Evolutionary conservation across 2,113 vertebrate species (phyloP), one percentile per base, ranked within the genome.

Genomic region (Spea bombifrons): DNA sequence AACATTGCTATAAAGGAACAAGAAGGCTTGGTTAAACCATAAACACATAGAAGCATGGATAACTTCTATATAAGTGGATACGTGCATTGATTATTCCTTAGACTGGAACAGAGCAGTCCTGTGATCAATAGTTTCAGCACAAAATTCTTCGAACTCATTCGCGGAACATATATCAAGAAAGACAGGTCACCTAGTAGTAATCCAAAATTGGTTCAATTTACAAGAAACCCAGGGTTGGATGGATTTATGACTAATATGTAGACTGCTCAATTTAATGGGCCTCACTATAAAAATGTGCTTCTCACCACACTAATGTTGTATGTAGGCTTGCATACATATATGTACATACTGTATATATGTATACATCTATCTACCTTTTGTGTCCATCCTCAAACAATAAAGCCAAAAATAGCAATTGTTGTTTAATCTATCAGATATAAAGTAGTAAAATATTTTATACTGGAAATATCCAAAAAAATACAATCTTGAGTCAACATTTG

Each of bases 101-200:
- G 7, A n/a, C 16, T 64, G 3, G 13, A 48, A 59, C 15, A 57
- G 52, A 17, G n/a, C 8, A 47, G 16, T 55, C 7, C n/a, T 57
- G 13, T 57, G 66, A 69, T 13, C 16, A 63, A 75, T 75, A 48
- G 48, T 7, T 55, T 52, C 13, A 55, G 15, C 74, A 66, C 6
- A 8, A 30, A 66, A 30, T 44, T 53, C 13, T 66, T 66, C 49
- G 5, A 6, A 50, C 43, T 55, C 15, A 68, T 68, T 43, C 64
- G 15, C 30, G 13, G 16, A 66, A 5, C 43, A 75, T 67, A 66
- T 16, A 75, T 75, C 49, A 67, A 15, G 44, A 45, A 46, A 45
- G 30, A 57, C 74, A 67, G 49, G 43, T 52, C 7, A 6, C 49
- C 13, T 75, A 75, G 10, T 59, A 75, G 59, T 15, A 75, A 53